phyloP scores from a whole-genome alignment of 2,113 vertebrate genomes.

The Campylomormyrus tamandua region DNA sequence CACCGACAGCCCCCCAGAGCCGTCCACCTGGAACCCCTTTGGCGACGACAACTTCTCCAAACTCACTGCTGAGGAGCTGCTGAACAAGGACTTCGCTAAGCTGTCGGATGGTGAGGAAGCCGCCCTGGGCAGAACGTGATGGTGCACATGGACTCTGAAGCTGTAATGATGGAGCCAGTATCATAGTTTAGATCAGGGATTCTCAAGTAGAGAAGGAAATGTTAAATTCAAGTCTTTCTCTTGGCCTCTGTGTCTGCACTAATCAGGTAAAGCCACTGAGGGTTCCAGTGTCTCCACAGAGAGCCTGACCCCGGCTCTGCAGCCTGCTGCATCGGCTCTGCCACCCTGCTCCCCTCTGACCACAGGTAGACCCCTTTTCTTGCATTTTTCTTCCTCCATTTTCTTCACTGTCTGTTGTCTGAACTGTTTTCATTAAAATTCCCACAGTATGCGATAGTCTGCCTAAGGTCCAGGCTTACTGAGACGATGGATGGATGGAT shows the following conservation, averaged over 20 bases:
- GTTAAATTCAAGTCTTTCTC: background rate
- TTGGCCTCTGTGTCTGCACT: background rate
- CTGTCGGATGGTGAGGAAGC: constrained; percentile 66
- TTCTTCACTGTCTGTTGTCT: background rate
- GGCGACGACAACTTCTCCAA: constrained; percentile 91
- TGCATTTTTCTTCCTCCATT: background rate
- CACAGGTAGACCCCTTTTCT: constrained; percentile 57
- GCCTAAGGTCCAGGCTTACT: background rate
- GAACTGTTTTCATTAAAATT: background rate
- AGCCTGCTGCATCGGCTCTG: constrained; percentile 39
- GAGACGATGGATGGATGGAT: background rate
- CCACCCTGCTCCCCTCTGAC: constrained; percentile 46
- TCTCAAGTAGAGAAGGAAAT: background rate
- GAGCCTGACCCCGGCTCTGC: constrained; percentile 79
- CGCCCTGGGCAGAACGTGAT: background rate
- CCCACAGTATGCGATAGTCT: background rate
- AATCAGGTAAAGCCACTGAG: constrained; percentile 65
- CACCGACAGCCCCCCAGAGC: constrained; percentile 27
- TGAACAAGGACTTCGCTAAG: constrained; percentile 79
- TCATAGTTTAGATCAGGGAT: background rate
- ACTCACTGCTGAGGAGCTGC: constrained; percentile 78
- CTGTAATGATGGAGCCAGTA: background rate
- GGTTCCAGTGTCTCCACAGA: constrained; percentile 63
- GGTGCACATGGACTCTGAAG: background rate
- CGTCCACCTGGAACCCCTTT: constrained; percentile 84